Percentiles rank a stretch among this genome's conserved stretches.
phyloP scores from a whole-genome alignment of 2,888 invertebrate genomes.

The Rhorus exstirpatorius region DNA sequence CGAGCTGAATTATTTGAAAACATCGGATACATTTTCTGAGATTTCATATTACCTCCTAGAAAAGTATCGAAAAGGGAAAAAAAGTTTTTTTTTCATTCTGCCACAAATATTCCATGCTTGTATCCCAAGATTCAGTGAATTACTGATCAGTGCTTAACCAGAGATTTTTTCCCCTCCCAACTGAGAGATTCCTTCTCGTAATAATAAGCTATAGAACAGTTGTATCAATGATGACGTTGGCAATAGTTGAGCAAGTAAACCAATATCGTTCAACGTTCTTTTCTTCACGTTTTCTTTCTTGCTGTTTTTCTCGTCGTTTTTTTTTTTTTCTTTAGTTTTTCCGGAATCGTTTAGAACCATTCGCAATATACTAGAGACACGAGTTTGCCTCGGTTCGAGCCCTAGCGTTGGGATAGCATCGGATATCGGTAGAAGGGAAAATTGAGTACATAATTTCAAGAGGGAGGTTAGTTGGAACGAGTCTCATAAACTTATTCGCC shows the following conservation, averaged over 20 bases:
- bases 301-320: slow-evolving; percentile 16
- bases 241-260: slow-evolving; percentile 29
- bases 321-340: slow-evolving; percentile 3
- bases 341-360: slow-evolving; percentile 37
- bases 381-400: slow-evolving; percentile 11
- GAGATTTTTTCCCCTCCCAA: slow-evolving; percentile 24
- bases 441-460: slow-evolving; percentile 35
- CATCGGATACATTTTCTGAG: too few relatives aligned
- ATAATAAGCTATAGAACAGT: slow-evolving; percentile 45
- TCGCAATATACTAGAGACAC: slow-evolving; percentile 46
- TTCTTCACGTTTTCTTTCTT: slow-evolving; percentile 47
- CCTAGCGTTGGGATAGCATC: background rate
- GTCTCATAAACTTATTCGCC: slow-evolving; percentile 22
- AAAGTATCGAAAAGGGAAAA: too few relatives aligned
- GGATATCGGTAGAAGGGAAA: slow-evolving; percentile 18
- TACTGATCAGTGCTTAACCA: slow-evolving; percentile 12
- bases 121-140: background rate
- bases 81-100: background rate
- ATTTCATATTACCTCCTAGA: too few relatives aligned
- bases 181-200: slow-evolving; percentile 29
- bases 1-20: too few relatives aligned
- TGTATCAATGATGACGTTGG: slow-evolving; percentile 45
- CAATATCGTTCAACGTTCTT: slow-evolving; percentile 54
- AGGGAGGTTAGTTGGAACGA: slow-evolving; percentile 9
- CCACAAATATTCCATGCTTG: background rate